Evolutionary conservation across 1,140 invertebrate species (phyloP).

Genomic region (Drosophila mauritiana): DNA sequence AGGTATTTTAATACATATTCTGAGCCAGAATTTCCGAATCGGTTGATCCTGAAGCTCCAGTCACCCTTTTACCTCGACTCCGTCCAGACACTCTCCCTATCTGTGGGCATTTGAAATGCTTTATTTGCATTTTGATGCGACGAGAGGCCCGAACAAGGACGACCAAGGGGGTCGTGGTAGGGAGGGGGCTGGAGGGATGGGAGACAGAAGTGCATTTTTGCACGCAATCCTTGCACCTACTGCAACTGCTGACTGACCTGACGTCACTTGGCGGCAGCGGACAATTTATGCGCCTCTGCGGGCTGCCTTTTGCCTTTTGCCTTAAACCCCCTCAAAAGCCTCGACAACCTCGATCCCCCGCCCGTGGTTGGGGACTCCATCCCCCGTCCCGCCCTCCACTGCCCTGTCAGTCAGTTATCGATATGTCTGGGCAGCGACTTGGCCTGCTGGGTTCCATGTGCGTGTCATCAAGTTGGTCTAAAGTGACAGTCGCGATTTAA

Average conservation of each 20-base stretch:
- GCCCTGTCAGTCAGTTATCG: slow-evolving; percentile 50
- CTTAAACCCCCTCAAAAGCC: neutral
- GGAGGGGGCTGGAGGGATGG: slow-evolving; percentile 9
- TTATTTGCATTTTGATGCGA: slow-evolving; percentile 83
- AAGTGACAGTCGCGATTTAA: slow-evolving; percentile 84
- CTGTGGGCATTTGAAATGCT: slow-evolving; percentile 74
- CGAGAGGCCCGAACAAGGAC: slow-evolving; percentile 56
- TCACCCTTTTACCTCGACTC: slow-evolving; percentile 3
- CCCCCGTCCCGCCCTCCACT: neutral
- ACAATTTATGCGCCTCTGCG: slow-evolving; percentile 74
- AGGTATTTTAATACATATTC: neutral
- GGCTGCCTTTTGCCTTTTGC: slow-evolving; percentile 27
- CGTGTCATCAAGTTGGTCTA: slow-evolving; percentile 84
- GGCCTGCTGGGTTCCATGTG: slow-evolving; percentile 61
- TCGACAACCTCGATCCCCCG: too few species aligned
- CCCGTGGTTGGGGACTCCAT: neutral
- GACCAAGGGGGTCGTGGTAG: neutral
- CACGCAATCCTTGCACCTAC: slow-evolving; percentile 79
- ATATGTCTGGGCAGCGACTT: slow-evolving; percentile 43
- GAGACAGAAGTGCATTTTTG: slow-evolving; percentile 77
- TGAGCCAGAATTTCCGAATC: neutral
- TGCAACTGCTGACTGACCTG: slow-evolving; percentile 66
- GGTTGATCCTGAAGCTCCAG: slow-evolving; percentile 3
- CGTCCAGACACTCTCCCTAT: slow-evolving; percentile 23
- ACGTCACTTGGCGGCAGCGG: slow-evolving; percentile 76